Evolutionary conservation across 2,797 vertebrate genomes (phyloP).

Genomic region (Hapalemur alaotrensis): DNA sequence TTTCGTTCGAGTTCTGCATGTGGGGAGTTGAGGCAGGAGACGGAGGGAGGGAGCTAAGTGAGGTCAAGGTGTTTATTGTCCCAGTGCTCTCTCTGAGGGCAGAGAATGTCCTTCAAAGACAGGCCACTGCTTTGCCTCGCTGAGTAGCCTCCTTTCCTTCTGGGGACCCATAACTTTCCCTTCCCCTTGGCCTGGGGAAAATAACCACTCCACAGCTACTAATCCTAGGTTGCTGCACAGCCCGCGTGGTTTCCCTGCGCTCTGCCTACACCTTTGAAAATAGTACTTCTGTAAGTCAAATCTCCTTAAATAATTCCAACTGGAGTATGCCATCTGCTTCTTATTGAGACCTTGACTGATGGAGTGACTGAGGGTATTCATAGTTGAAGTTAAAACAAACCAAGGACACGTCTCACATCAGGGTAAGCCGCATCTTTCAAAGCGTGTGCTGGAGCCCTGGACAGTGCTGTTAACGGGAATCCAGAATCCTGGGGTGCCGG

Average conservation of each 20-base stretch:
- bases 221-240: background rate
- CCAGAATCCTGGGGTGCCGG: background rate
- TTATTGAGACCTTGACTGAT: constrained; percentile 9
- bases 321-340: constrained; percentile 41
- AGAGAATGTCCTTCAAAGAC: background rate
- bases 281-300: background rate
- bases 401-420: background rate
- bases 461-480: fast-evolving
- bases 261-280: constrained; percentile 48
- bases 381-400: background rate
- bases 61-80: background rate
- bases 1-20: background rate
- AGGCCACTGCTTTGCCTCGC: too few species aligned
- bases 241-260: background rate
- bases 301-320: constrained; percentile 32
- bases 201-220: background rate
- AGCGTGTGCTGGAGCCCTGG: background rate
- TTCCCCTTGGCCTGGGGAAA: background rate
- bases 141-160: background rate
- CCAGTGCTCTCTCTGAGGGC: fast-evolving
- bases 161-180: background rate
- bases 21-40: background rate
- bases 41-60: background rate
- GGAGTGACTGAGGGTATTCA: background rate
- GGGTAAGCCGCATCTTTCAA: background rate